A percentile compares a stretch with the other conserved stretches of the same genome.
Conservation (phyloP, 2,888 invertebrate species). For the Disparrhopalites patrizii region DNA sequence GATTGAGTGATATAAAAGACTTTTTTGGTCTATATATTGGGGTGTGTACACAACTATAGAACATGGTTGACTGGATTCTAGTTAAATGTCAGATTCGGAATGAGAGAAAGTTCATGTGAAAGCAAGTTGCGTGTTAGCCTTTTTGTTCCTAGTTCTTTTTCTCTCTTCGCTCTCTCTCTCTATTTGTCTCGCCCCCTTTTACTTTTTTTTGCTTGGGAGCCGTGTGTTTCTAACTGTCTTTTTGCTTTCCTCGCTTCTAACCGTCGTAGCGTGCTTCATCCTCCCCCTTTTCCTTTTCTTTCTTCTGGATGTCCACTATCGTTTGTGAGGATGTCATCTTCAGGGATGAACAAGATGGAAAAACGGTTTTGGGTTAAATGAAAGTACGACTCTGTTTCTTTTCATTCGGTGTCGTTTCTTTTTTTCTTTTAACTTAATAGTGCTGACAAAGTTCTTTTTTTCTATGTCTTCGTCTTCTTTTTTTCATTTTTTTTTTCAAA, state of each 20-base stretch:
- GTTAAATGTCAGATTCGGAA: conserved; percentile 20
- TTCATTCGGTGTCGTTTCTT: conserved; percentile 8
- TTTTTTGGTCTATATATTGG: neutral
- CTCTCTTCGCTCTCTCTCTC: neutral
- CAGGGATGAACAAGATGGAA: conserved; percentile 16
- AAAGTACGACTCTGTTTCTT: conserved; percentile 1
- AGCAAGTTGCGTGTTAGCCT: conserved; percentile 13
- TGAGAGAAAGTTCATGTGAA: conserved; percentile 25
- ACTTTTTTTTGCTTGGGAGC: no score
- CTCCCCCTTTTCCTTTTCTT: no score
- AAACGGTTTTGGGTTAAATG: conserved; percentile 5
- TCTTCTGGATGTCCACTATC: neutral
- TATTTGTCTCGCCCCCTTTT: neutral
- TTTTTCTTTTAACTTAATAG: conserved; percentile 10
- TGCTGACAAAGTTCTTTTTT: neutral
- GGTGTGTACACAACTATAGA: neutral
- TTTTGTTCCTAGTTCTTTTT: neutral
- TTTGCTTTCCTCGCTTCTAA: no score
- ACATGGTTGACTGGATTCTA: conserved; percentile 7
- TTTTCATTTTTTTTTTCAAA: no score
- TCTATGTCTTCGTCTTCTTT: conserved; percentile 3
- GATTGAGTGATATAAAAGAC: neutral
- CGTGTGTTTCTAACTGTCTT: no score
- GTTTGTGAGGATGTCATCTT: conserved; percentile 7
- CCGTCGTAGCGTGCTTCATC: no score